Conservation (phyloP, 2,113 vertebrate genomes). For the Excalfactoria chinensis region DNA sequence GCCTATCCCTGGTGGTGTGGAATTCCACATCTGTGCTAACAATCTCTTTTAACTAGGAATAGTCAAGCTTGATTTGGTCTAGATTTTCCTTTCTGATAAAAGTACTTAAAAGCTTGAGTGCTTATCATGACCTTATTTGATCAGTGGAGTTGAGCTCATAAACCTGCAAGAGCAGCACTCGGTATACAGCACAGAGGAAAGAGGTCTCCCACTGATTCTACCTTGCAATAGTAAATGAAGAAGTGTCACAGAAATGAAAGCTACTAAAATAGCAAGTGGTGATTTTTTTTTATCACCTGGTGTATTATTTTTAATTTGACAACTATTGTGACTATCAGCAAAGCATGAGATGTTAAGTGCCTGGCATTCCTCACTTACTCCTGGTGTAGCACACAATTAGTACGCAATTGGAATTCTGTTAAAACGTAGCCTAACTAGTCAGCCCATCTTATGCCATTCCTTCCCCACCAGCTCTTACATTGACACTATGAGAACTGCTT, state of each 20-base stretch:
- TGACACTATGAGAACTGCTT: background rate
- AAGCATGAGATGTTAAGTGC: background rate
- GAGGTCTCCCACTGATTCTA: background rate
- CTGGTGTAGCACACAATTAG: rapidly evolving
- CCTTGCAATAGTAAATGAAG: background rate
- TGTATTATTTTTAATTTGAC: background rate
- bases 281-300: rapidly evolving
- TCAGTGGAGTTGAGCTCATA: background rate
- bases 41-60: background rate
- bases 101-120: background rate
- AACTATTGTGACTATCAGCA: background rate
- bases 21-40: background rate
- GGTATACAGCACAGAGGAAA: background rate
- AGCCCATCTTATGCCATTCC: background rate
- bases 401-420: background rate
- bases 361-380: background rate
- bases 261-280: background rate
- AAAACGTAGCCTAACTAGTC: background rate
- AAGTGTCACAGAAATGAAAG: background rate
- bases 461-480: background rate
- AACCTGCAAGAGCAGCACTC: background rate
- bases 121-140: background rate
- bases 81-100: background rate
- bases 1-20: rapidly evolving
- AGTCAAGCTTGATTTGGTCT: background rate